phyloP scores from a whole-genome alignment of 2,113 vertebrate genomes.

The Heptranchias perlo region DNA sequence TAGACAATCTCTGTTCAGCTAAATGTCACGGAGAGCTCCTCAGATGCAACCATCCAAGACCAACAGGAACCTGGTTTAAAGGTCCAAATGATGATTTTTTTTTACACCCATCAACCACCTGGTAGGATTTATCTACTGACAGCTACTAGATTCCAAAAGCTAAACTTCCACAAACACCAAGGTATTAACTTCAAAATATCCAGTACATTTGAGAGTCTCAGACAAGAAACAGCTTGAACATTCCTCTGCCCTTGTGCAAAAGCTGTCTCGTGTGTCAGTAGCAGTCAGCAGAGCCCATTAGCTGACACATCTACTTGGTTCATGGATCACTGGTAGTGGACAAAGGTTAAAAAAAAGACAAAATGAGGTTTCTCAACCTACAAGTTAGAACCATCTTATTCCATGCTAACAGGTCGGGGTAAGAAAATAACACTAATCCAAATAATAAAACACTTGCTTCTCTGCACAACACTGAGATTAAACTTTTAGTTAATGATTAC shows the following conservation, averaged over 20 bases:
- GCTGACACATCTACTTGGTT: constrained; percentile 54
- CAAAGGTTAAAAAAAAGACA: constrained; percentile 57
- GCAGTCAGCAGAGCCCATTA: constrained; percentile 49
- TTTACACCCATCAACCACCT: constrained; percentile 45
- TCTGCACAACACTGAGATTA: neutral
- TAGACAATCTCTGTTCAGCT: constrained; percentile 53
- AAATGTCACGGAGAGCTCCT: constrained; percentile 54
- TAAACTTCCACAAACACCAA: constrained; percentile 25
- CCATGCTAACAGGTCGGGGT: neutral
- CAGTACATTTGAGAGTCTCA: neutral
- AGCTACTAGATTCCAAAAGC: constrained; percentile 18
- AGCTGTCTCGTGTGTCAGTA: constrained; percentile 52
- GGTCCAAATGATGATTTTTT: constrained; percentile 47
- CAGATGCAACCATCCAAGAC: constrained; percentile 55
- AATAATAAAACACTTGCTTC: neutral
- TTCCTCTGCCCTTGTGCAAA: constrained; percentile 31
- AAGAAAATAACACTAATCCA: neutral
- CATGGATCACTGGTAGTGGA: constrained; percentile 62
- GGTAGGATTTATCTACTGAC: constrained; percentile 39
- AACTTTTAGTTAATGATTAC: neutral
- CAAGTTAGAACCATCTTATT: neutral
- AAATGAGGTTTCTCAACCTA: constrained; percentile 5
- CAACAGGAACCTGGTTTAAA: constrained; percentile 54
- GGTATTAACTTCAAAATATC: constrained; percentile 32
- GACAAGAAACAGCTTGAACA: constrained; percentile 33